phyloP scores from a whole-genome alignment of 2,888 invertebrate species.

The Oithona nana region DNA sequence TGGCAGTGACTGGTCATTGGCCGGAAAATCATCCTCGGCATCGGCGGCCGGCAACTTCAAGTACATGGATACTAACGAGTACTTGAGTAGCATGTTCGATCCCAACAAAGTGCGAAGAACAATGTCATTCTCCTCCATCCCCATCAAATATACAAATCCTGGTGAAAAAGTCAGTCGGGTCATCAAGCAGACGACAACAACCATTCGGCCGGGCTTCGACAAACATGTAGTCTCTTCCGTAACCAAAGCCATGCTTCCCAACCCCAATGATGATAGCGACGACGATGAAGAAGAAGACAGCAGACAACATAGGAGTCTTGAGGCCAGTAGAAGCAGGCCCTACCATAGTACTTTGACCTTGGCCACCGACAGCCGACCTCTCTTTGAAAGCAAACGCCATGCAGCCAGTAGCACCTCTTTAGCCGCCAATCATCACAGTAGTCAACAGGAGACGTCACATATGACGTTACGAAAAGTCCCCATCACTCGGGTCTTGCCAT shows the following conservation, averaged over 20 bases:
- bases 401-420: neutral
- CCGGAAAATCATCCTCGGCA: slow-evolving; percentile 52
- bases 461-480: neutral
- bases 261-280: no score
- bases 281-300: neutral
- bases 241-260: neutral
- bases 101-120: slow-evolving; percentile 1
- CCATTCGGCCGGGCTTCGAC: neutral
- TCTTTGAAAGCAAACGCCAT: neutral
- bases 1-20: slow-evolving; percentile 34
- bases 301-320: no score
- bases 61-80: neutral
- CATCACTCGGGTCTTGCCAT: neutral
- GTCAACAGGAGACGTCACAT: neutral
- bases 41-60: neutral
- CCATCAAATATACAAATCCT: neutral
- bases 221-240: neutral
- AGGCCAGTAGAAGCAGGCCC: no score
- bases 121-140: slow-evolving; percentile 14
- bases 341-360: neutral
- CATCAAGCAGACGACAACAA: neutral
- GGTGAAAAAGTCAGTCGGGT: neutral
- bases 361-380: neutral
- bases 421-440: neutral
- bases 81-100: neutral